Conservation (phyloP, 2,797 vertebrate genomes). For the Artibeus jamaicensis region DNA sequence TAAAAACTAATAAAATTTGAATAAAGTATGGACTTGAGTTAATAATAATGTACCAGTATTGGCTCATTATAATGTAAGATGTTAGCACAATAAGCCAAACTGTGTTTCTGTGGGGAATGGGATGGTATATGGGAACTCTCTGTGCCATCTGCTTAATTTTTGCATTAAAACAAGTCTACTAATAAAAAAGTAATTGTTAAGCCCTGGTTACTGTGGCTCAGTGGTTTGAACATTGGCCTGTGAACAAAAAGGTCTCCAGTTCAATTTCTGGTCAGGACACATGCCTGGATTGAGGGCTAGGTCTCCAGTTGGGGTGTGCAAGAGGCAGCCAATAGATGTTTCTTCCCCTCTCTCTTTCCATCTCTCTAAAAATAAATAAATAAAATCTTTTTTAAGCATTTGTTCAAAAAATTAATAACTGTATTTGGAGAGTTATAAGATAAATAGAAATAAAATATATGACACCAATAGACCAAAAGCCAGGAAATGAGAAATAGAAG, state of each 20-base stretch:
- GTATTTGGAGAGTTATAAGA: neutral
- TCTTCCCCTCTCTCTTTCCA: too few relatives aligned
- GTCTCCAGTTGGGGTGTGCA: too few relatives aligned
- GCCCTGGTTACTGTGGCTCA: too few relatives aligned
- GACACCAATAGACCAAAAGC: neutral
- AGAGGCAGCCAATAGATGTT: too few relatives aligned
- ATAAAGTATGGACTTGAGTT: neutral
- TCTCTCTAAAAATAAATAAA: neutral
- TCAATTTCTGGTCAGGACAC: too few relatives aligned
- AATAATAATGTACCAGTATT: neutral
- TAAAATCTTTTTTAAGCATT: neutral
- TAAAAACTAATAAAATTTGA: neutral
- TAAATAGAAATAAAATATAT: neutral
- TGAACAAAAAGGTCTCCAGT: too few relatives aligned
- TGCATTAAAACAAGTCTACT: neutral
- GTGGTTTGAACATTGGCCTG: too few relatives aligned
- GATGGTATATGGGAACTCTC: neutral
- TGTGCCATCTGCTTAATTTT: neutral
- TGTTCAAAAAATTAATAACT: neutral
- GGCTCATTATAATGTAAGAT: neutral
- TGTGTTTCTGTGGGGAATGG: neutral
- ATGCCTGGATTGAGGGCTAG: too few relatives aligned
- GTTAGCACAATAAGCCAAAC: neutral
- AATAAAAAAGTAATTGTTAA: neutral
- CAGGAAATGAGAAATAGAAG: neutral